These are phyloP conservation scores for Drosophila multiciliata DNA, from an alignment of 2,888 invertebrate species.

Conservation along the genomic window DNA sequence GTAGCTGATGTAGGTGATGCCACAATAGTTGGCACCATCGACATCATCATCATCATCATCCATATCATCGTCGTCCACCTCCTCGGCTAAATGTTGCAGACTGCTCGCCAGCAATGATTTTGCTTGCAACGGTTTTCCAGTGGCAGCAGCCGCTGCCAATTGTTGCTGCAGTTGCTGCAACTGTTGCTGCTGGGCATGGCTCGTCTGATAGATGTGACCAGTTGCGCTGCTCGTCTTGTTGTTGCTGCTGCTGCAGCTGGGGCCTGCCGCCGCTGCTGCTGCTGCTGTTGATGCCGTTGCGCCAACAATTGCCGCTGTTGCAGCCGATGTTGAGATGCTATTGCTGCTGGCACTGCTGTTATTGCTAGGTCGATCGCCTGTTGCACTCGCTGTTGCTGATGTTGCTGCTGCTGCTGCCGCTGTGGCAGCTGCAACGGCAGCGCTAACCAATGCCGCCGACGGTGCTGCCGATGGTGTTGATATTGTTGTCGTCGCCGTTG, in stretches of 20 bases:
- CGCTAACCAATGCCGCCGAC: constrained; percentile 60
- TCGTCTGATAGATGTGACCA: constrained; percentile 70
- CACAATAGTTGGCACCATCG: constrained; percentile 97
- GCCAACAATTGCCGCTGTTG: constrained; percentile 35
- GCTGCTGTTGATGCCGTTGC: constrained; percentile 52
- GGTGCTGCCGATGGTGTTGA: constrained; percentile 48
- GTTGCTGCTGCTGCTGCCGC: constrained; percentile 46
- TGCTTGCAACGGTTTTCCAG: constrained; percentile 97
- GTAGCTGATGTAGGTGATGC: constrained; percentile 88
- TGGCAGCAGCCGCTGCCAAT: constrained; percentile 95
- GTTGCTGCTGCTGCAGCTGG: constrained; percentile 88
- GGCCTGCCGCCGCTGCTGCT: constrained; percentile 27
- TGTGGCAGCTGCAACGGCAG: constrained; percentile 63
- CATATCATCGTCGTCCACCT: constrained; percentile 97
- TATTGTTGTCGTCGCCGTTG: constrained; percentile 44
- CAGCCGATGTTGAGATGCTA: neutral
- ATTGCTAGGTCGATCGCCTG: constrained; percentile 5
- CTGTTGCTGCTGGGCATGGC: constrained; percentile 68
- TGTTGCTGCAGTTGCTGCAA: constrained; percentile 86
- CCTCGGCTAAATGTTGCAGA: constrained; percentile 97
- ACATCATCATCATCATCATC: constrained; percentile 96
- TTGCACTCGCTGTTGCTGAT: neutral
- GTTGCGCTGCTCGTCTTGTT: constrained; percentile 91
- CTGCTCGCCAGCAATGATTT: constrained; percentile 97
- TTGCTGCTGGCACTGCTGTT: constrained; percentile 34